These are phyloP conservation scores for Esox lucius DNA, from an alignment of 2,797 vertebrate genomes.

Conservation along the genomic window DNA sequence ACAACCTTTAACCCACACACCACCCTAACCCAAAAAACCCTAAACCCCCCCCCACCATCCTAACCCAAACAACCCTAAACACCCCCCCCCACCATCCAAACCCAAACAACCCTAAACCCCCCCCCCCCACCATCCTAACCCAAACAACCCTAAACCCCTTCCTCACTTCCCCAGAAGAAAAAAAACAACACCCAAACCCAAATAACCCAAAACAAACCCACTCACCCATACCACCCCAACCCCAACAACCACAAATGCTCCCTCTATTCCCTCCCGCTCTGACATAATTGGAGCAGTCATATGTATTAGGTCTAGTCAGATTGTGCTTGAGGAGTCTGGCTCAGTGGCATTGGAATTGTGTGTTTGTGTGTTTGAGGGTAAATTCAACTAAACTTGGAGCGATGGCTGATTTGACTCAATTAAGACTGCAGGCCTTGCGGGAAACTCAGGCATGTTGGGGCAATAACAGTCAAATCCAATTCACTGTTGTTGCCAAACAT, in stretches of 20 bases:
- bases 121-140: neutral
- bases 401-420: constrained; percentile 7
- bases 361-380: constrained; percentile 2
- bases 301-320: constrained; percentile 7
- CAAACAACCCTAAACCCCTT: neutral
- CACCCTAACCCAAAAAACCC: too few species aligned
- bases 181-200: neutral
- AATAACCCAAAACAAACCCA: neutral
- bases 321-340: neutral
- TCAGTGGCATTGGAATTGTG: neutral
- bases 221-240: neutral
- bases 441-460: neutral
- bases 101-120: too few species aligned
- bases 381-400: constrained; percentile 1
- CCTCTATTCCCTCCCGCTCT: neutral
- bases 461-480: constrained; percentile 14
- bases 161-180: neutral
- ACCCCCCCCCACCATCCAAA: too few species aligned
- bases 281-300: neutral
- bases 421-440: constrained; percentile 1
- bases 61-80: too few species aligned
- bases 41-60: too few species aligned
- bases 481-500: neutral
- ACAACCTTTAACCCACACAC: too few species aligned
- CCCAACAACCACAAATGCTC: too few species aligned